phyloP scores from a whole-genome alignment of 2,113 vertebrate species.

The Phocoena sinus region DNA sequence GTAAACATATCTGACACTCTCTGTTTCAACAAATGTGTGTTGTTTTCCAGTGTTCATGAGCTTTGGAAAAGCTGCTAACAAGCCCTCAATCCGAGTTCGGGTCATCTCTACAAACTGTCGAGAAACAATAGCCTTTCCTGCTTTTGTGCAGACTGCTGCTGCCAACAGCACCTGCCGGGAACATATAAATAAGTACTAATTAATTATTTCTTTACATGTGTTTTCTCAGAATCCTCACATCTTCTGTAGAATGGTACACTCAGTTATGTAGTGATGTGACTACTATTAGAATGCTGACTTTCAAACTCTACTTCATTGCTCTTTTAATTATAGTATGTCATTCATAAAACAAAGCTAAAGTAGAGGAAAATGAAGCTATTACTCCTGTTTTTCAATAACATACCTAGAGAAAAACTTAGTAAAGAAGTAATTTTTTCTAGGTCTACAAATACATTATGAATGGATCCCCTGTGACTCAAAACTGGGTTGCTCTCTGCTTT shows the following conservation, averaged over 20 bases:
- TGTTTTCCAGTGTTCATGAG: constrained; percentile 98
- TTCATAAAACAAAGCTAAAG: background rate
- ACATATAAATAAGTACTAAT: background rate
- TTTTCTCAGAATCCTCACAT: background rate
- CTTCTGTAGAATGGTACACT: background rate
- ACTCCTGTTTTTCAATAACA: constrained; percentile 1
- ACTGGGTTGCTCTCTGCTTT: background rate
- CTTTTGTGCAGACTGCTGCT: constrained; percentile 98
- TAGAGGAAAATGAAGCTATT: background rate
- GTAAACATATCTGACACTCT: constrained; percentile 98
- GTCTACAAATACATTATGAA: background rate
- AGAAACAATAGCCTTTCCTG: constrained; percentile 97
- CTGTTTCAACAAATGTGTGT: constrained; percentile 98
- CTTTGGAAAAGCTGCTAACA: constrained; percentile 96
- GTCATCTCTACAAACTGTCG: constrained; percentile 99
- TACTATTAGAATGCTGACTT: background rate
- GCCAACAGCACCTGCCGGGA: constrained; percentile 94
- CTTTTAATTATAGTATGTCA: constrained; percentile 7
- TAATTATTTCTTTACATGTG: background rate
- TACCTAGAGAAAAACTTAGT: constrained; percentile 1
- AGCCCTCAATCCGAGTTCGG: constrained; percentile 95
- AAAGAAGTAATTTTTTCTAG: background rate
- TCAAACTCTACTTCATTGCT: constrained; percentile 16
- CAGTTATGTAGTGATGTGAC: background rate
- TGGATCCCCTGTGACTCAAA: background rate